Conservation (phyloP, 2,888 invertebrate genomes). For the Congeria kusceri region DNA sequence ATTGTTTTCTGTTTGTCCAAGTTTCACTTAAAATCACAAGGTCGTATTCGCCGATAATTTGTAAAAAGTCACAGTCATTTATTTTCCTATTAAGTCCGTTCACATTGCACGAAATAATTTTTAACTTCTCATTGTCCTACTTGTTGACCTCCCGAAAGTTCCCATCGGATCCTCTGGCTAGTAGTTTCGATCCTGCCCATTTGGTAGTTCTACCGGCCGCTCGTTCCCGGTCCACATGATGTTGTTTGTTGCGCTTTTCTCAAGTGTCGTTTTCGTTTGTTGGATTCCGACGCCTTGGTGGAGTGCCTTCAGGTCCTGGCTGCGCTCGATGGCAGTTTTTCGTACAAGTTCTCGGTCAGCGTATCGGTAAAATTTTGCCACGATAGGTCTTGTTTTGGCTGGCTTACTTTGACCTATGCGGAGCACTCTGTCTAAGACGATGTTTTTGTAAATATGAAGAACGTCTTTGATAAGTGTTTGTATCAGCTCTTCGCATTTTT, state of each 20-base stretch:
- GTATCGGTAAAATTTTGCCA: constrained; percentile 2
- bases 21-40: constrained; percentile 35
- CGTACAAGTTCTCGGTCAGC: neutral
- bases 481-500: constrained; percentile 1
- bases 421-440: neutral
- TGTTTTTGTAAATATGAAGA: neutral
- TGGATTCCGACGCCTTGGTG: too few relatives aligned
- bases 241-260: too few relatives aligned
- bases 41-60: constrained; percentile 11
- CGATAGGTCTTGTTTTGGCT: neutral
- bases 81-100: constrained; percentile 20
- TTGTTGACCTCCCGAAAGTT: too few relatives aligned
- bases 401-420: neutral
- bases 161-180: too few relatives aligned
- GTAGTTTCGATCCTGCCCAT: too few relatives aligned
- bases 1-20: constrained; percentile 13
- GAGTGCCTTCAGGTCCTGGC: too few relatives aligned
- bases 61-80: constrained; percentile 17
- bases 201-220: too few relatives aligned
- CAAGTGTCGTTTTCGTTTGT: too few relatives aligned
- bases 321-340: neutral
- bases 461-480: neutral
- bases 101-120: constrained; percentile 11
- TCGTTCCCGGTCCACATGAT: too few relatives aligned
- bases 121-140: constrained; percentile 1